These are phyloP conservation scores for Momotus momota DNA, from an alignment of 2,797 vertebrate species.

Conservation along the genomic window DNA sequence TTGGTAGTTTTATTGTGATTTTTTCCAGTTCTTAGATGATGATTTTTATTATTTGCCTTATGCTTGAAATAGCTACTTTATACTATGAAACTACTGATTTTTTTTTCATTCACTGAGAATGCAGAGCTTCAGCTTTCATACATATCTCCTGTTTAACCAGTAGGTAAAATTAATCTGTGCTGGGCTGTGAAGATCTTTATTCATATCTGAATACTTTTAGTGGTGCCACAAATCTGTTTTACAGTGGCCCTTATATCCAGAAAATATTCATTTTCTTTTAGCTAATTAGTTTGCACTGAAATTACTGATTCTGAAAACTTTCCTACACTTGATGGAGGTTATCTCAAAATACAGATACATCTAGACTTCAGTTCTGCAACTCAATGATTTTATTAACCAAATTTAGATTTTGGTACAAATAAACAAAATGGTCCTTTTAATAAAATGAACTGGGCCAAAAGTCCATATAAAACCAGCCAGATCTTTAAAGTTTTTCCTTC, in stretches of 20 bases:
- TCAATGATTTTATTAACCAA: not conserved
- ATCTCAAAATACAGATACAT: not conserved
- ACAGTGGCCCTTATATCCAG: too few relatives aligned
- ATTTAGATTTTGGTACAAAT: not conserved
- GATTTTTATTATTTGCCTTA: not conserved
- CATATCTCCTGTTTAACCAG: not conserved
- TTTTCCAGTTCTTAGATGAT: not conserved
- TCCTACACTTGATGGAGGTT: not conserved
- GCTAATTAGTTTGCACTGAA: not conserved
- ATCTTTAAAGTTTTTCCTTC: not conserved
- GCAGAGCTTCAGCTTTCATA: not conserved
- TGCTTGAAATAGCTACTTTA: not conserved
- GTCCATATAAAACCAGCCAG: not conserved
- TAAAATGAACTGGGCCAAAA: not conserved
- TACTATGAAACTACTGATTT: not conserved
- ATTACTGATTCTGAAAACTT: not conserved
- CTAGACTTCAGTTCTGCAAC: not conserved
- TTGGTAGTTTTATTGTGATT: not conserved
- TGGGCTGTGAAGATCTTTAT: not conserved
- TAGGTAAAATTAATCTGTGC: not conserved
- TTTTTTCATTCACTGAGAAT: not conserved
- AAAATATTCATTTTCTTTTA: not conserved
- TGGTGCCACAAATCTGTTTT: too few relatives aligned
- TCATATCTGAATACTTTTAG: not conserved
- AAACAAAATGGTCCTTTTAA: not conserved